Evolutionary conservation across 1,140 invertebrate species (phyloP).

Genomic region (Andricus grossulariae): DNA sequence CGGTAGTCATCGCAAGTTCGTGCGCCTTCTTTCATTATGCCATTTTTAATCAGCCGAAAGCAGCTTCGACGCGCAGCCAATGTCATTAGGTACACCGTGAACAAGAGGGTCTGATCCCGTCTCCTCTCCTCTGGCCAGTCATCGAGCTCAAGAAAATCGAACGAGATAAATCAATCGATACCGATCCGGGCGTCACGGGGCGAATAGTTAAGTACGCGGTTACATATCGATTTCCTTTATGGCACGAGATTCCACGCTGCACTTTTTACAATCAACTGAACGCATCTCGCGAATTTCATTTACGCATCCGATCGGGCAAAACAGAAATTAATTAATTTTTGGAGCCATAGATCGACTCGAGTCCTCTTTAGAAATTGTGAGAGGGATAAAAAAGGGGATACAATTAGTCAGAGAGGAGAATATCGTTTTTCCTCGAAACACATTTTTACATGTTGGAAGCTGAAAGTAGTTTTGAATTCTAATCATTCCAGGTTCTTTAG

Average conservation of each 20-base stretch:
- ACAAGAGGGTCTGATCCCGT: not conserved
- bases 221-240: slow-evolving; percentile 31
- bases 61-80: slow-evolving; percentile 22
- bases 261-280: slow-evolving; percentile 7
- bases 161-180: slow-evolving; percentile 70
- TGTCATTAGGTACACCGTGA: slow-evolving; percentile 53
- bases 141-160: slow-evolving; percentile 50
- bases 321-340: slow-evolving; percentile 30
- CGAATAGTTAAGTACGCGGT: slow-evolving; percentile 36
- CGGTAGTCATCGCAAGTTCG: slow-evolving; percentile 38
- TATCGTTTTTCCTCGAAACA: not conserved
- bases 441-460: not conserved
- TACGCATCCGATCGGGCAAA: slow-evolving; percentile 12
- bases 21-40: slow-evolving; percentile 69
- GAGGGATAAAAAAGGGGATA: not conserved
- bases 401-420: not conserved
- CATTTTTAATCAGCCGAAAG: slow-evolving; percentile 68
- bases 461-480: no score
- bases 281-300: slow-evolving; percentile 7
- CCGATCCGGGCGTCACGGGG: slow-evolving; percentile 61
- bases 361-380: not conserved
- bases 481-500: no score
- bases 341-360: slow-evolving; percentile 4
- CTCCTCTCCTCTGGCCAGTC: slow-evolving; percentile 12
- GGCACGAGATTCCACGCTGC: slow-evolving; percentile 12